These are phyloP conservation scores for Apogon talboti DNA, from an alignment of 2,797 vertebrate species.

Conservation along the genomic window DNA sequence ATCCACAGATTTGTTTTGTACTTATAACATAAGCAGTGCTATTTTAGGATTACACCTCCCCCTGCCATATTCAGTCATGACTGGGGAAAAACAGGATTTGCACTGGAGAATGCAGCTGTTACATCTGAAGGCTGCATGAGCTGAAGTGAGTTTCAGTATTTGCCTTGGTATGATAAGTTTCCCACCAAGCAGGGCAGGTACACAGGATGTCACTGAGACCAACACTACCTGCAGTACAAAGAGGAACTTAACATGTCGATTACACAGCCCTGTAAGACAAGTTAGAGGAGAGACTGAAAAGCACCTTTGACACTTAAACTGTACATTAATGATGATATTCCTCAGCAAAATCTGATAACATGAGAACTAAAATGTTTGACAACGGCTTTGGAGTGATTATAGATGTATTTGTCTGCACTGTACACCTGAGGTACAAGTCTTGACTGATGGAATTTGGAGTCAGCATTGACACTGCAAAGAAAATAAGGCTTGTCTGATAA, in stretches of 20 bases:
- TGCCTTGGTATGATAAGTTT: slow-evolving; percentile 26
- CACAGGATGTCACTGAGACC: slow-evolving; percentile 34
- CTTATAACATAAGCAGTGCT: background rate
- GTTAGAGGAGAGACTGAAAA: slow-evolving; percentile 7
- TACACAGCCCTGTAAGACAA: slow-evolving; percentile 28
- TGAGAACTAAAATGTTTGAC: no score
- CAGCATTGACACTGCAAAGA: no score
- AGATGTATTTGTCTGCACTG: no score
- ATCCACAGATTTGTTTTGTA: slow-evolving; percentile 3
- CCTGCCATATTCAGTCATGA: slow-evolving; percentile 1
- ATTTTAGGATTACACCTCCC: background rate
- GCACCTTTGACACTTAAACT: slow-evolving; percentile 19
- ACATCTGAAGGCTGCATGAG: background rate
- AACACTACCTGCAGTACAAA: slow-evolving; percentile 17
- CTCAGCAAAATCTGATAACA: no score
- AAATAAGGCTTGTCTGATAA: no score
- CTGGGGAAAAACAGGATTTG: background rate
- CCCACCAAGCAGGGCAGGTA: slow-evolving; percentile 35
- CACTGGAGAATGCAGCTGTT: slow-evolving; percentile 16
- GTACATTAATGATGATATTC: no score
- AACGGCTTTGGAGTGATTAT: no score
- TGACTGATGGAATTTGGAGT: background rate
- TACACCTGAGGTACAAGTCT: background rate
- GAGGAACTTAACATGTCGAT: slow-evolving; percentile 27
- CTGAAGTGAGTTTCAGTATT: slow-evolving; percentile 20